A percentile compares a stretch with the other conserved stretches of the same genome.
Evolutionary conservation across 2,113 vertebrate genomes (phyloP).

Genomic region (Thunnus thynnus): DNA sequence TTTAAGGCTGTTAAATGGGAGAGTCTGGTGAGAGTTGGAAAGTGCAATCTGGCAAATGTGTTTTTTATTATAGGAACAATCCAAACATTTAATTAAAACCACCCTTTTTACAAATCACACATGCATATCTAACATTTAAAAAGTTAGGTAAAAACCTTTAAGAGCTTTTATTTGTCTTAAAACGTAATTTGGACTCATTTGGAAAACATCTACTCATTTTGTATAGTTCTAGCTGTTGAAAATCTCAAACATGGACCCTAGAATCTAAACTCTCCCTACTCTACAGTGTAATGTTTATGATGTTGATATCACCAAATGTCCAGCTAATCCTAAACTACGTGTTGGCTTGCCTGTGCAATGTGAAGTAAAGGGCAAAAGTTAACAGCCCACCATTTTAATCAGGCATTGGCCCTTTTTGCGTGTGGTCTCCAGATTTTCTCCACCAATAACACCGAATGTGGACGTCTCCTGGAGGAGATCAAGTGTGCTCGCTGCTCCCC

Average conservation of each 20-base stretch:
- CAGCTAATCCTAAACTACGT: constrained; percentile 25
- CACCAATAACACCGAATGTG: constrained; percentile 98
- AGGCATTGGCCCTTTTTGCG: constrained; percentile 41
- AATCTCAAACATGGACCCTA: not conserved
- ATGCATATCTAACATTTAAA: not conserved
- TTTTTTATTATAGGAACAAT: constrained; percentile 10
- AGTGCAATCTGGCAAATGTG: constrained; percentile 2
- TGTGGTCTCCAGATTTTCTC: constrained; percentile 93
- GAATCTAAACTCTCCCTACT: constrained; percentile 9
- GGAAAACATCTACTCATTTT: not conserved
- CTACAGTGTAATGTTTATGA: constrained; percentile 26
- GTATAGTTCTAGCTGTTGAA: not conserved
- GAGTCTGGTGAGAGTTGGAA: constrained; percentile 20
- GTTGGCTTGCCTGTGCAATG: not conserved
- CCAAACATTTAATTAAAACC: constrained; percentile 24
- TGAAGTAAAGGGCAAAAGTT: constrained; percentile 32
- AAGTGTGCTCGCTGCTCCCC: constrained; percentile 97
- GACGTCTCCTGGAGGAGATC: constrained; percentile 96
- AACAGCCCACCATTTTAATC: constrained; percentile 58
- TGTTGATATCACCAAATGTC: constrained; percentile 27
- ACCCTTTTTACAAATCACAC: not conserved
- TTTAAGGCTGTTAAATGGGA: constrained; percentile 17
- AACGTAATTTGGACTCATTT: constrained; percentile 36
- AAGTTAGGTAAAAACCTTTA: not conserved
- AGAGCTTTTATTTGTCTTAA: not conserved